Evolutionary conservation across 2,888 invertebrate genomes (phyloP).

Genomic region (Diaperis boleti): DNA sequence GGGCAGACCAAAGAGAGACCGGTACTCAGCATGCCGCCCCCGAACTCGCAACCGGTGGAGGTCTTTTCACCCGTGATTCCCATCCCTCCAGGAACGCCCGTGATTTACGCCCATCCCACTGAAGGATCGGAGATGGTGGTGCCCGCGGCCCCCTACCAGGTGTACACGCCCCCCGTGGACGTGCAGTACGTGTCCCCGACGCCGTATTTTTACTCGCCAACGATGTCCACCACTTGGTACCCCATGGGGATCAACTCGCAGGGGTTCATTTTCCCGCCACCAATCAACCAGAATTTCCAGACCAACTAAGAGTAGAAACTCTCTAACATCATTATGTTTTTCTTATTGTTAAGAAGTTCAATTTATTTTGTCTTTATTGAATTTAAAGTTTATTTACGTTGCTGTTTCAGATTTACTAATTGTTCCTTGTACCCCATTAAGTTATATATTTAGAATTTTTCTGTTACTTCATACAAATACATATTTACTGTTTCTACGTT

Average conservation of each 20-base stretch:
- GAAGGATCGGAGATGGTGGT: constrained; percentile 52
- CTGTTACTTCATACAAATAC: constrained; percentile 2
- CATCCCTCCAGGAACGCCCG: constrained; percentile 51
- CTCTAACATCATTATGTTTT: background rate
- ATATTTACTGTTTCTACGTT: background rate
- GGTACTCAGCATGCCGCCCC: constrained; percentile 40
- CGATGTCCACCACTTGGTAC: constrained; percentile 53
- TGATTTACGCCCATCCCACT: constrained; percentile 50
- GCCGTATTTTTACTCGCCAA: constrained; percentile 52
- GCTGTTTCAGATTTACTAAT: background rate
- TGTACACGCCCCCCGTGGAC: constrained; percentile 53
- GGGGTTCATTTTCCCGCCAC: constrained; percentile 56
- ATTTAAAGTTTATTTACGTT: constrained; percentile 11
- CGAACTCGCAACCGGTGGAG: constrained; percentile 48
- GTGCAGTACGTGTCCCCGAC: constrained; percentile 51
- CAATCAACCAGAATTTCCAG: constrained; percentile 31
- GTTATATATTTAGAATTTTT: background rate
- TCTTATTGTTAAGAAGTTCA: constrained; percentile 9
- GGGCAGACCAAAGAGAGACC: constrained; percentile 22
- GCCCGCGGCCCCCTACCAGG: constrained; percentile 48
- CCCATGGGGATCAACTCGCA: constrained; percentile 47
- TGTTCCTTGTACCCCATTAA: background rate
- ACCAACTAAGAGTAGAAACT: constrained; percentile 13
- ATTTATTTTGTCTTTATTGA: no score
- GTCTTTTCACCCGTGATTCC: constrained; percentile 52